These are phyloP conservation scores for Encarsia formosa DNA, from an alignment of 2,888 invertebrate species.

Conservation along the genomic window DNA sequence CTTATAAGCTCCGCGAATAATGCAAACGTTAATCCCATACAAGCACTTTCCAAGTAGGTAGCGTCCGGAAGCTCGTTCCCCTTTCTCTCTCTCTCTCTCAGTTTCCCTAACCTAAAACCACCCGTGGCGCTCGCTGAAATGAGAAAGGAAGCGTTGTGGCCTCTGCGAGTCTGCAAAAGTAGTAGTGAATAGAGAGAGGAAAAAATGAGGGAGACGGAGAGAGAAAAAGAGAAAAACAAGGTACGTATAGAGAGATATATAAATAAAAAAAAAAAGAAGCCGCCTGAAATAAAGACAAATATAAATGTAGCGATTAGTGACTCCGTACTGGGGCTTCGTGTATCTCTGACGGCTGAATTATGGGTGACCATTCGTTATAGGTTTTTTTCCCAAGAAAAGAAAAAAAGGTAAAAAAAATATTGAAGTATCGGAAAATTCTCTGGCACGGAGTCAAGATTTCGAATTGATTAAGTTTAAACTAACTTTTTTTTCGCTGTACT, in stretches of 20 bases:
- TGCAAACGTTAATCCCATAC: conserved; percentile 26
- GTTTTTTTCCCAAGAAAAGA: background rate
- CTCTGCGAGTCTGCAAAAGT: too few species aligned
- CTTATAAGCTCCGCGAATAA: conserved; percentile 25
- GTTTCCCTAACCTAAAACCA: conserved; percentile 2
- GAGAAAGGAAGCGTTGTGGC: conserved; percentile 15
- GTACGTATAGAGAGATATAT: background rate
- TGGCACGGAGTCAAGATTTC: too few species aligned
- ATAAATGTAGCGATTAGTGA: conserved; percentile 3
- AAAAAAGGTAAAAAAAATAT: too few species aligned
- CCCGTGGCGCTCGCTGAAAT: conserved; percentile 8
- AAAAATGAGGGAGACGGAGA: conserved; percentile 6
- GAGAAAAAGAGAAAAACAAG: background rate
- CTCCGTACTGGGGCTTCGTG: background rate
- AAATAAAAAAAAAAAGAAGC: background rate
- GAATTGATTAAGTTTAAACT: too few species aligned
- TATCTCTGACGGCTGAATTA: background rate
- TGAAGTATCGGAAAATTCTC: too few species aligned
- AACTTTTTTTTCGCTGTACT: too few species aligned
- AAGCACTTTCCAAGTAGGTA: conserved; percentile 22
- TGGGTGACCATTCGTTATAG: background rate
- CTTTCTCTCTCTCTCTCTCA: background rate
- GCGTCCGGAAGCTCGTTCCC: conserved; percentile 19
- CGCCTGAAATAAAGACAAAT: background rate
- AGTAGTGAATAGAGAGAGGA: background rate